Conservation (phyloP, 2,113 vertebrate species). For the Oncorhynchus clarkii region DNA sequence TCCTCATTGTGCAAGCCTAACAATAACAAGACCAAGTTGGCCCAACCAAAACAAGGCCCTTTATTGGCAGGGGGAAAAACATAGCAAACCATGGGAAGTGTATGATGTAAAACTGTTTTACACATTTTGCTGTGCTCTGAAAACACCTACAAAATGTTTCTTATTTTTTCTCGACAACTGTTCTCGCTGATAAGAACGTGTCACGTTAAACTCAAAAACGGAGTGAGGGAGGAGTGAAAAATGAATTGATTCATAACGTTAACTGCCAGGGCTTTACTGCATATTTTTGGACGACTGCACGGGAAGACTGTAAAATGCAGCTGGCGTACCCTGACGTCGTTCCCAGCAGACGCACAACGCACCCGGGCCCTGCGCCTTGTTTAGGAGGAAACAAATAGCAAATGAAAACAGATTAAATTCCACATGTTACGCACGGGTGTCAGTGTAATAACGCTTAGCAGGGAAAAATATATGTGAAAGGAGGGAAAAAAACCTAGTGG, state of each 20-base stretch:
- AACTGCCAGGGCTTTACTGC: constrained; percentile 17
- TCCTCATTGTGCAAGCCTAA: too few species aligned
- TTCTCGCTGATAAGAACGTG: neutral
- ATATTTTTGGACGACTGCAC: constrained; percentile 30
- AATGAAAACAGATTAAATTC: constrained; percentile 70
- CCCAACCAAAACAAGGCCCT: neutral
- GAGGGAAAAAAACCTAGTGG: neutral
- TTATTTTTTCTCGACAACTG: neutral
- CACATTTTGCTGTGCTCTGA: neutral
- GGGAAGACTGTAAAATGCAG: constrained; percentile 57
- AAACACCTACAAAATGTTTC: neutral
- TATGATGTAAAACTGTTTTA: neutral
- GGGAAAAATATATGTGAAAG: neutral
- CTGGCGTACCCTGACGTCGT: constrained; percentile 42
- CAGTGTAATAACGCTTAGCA: constrained; percentile 62
- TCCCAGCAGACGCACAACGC: constrained; percentile 31
- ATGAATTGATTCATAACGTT: constrained; percentile 16
- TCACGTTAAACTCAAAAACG: neutral
- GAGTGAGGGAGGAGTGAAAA: neutral
- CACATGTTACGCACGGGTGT: constrained; percentile 71
- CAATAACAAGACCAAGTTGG: neutral
- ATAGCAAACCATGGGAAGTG: neutral
- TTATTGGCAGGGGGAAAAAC: too few species aligned
- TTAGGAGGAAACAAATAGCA: constrained; percentile 66
- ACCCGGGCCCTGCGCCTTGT: constrained; percentile 49